Evolutionary conservation across 2,113 vertebrate genomes (phyloP).

Genomic region (Chelonoidis abingdonii): DNA sequence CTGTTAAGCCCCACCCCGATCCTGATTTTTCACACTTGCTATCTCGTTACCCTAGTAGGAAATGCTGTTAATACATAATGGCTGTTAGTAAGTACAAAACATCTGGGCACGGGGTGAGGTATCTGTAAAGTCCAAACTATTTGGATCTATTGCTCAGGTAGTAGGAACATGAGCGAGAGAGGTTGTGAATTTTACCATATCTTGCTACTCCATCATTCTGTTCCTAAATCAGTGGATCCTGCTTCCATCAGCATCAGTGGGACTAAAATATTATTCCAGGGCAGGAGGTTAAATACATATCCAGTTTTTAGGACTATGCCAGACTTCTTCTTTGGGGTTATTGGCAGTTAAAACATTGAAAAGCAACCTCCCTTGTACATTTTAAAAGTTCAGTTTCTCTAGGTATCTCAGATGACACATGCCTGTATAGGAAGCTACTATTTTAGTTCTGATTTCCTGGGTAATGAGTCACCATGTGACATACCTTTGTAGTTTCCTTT

Average conservation of each 20-base stretch:
- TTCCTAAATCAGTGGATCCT: constrained; percentile 56
- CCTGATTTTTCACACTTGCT: too few relatives aligned
- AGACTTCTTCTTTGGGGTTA: constrained; percentile 41
- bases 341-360: constrained; percentile 36
- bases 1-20: too few relatives aligned
- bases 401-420: neutral
- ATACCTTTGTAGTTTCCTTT: neutral
- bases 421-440: neutral
- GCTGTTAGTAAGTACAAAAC: neutral
- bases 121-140: neutral
- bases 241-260: constrained; percentile 39
- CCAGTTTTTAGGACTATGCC: constrained; percentile 49
- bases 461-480: constrained; percentile 19
- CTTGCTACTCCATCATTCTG: constrained; percentile 9
- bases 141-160: neutral
- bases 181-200: constrained; percentile 15
- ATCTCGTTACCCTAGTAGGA: neutral
- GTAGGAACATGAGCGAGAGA: neutral
- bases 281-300: constrained; percentile 43
- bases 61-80: neutral
- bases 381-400: constrained; percentile 35
- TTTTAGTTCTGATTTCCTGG: constrained; percentile 19
- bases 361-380: neutral
- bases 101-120: neutral
- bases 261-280: constrained; percentile 33